phyloP scores from a whole-genome alignment of 2,113 vertebrate species.

The Limnothrissa miodon region DNA sequence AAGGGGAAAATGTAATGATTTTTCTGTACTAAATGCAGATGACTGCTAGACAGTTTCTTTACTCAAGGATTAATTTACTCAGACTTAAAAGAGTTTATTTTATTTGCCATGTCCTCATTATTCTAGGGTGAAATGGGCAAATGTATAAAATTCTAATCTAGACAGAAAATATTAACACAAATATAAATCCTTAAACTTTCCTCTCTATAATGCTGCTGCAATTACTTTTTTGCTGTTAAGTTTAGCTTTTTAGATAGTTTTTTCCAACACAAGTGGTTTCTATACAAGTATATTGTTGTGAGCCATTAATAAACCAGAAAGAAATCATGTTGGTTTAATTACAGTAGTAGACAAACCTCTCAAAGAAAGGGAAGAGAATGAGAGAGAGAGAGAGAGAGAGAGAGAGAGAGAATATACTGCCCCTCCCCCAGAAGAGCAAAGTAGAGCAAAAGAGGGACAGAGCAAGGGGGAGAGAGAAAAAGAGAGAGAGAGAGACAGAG shows the following conservation, averaged over 20 bases:
- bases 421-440: slow-evolving; percentile 49
- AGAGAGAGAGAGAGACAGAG: slow-evolving; percentile 25
- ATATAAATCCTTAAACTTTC: neutral
- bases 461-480: slow-evolving; percentile 24
- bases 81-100: neutral
- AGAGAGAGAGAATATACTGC: slow-evolving; percentile 27
- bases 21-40: neutral
- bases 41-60: neutral
- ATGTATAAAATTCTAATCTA: neutral
- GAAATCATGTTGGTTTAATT: slow-evolving; percentile 16
- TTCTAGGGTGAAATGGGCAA: neutral
- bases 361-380: slow-evolving; percentile 29
- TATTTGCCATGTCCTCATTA: neutral
- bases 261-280: neutral
- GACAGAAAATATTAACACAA: neutral
- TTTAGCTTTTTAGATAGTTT: neutral
- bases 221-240: neutral
- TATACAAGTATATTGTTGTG: neutral
- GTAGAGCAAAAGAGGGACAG: slow-evolving; percentile 39
- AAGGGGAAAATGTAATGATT: neutral
- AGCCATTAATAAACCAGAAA: neutral
- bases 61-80: neutral
- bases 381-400: slow-evolving; percentile 43
- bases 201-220: neutral
- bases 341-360: neutral